phyloP scores from a whole-genome alignment of 1,140 invertebrate genomes.

The Bombyx mandarina region DNA sequence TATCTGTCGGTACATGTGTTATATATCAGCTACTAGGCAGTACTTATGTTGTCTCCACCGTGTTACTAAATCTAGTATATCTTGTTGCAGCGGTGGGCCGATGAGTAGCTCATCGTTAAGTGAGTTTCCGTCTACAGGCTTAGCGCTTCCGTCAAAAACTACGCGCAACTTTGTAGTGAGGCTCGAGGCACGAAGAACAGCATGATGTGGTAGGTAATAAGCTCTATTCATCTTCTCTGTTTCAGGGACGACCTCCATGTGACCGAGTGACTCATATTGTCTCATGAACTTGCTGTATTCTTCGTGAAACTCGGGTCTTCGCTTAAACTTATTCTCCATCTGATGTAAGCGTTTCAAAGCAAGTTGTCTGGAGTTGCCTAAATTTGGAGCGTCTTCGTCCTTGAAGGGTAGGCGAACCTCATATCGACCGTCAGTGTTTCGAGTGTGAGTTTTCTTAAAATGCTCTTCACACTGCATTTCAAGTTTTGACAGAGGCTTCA shows the following conservation, averaged over 20 bases:
- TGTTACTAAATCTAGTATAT: constrained; percentile 4
- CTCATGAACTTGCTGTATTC: constrained; percentile 15
- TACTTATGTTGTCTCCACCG: constrained; percentile 7
- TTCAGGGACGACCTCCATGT: constrained; percentile 13
- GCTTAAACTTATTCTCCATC: constrained; percentile 15
- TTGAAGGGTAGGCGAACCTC: constrained; percentile 18
- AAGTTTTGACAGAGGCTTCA: no score
- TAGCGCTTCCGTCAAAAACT: constrained; percentile 1
- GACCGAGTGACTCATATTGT: constrained; percentile 9
- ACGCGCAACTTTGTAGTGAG: constrained; percentile 2
- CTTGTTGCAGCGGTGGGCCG: constrained; percentile 2
- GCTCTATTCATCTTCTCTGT: no score
- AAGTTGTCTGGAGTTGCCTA: constrained; percentile 10
- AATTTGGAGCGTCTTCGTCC: constrained; percentile 4
- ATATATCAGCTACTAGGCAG: constrained; percentile 6
- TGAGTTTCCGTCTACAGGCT: not conserved
- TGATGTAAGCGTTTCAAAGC: constrained; percentile 10
- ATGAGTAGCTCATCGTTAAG: not conserved
- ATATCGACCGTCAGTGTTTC: constrained; percentile 15
- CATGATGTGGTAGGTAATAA: constrained; percentile 4
- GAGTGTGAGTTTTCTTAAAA: constrained; percentile 13
- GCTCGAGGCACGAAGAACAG: not conserved
- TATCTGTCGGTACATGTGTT: constrained; percentile 7
- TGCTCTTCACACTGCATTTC: constrained; percentile 25
- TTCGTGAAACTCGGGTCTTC: constrained; percentile 8